phyloP scores from a whole-genome alignment of 2,797 vertebrate species.

The Urocyon cinereoargenteus region DNA sequence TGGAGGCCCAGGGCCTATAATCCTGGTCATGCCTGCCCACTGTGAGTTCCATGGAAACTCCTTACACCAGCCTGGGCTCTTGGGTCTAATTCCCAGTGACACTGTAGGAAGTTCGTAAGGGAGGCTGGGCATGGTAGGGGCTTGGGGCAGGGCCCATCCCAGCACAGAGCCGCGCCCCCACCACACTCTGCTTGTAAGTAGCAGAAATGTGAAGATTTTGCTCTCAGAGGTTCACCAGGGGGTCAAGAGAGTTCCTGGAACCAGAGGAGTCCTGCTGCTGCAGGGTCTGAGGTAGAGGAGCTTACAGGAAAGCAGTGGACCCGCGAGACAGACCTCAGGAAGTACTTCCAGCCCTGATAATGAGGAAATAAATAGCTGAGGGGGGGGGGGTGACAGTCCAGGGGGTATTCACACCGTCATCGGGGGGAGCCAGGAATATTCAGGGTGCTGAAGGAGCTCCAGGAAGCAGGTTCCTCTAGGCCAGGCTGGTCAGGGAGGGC shows the following conservation, averaged over 20 bases:
- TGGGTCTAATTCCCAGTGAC: background rate
- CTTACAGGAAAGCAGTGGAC: rapidly evolving
- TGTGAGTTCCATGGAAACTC: background rate
- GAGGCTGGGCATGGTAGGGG: background rate
- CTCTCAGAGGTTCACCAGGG: background rate
- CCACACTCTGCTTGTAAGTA: background rate
- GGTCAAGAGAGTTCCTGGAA: background rate
- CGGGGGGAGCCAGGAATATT: rapidly evolving
- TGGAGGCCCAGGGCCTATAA: background rate
- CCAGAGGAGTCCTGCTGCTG: rapidly evolving
- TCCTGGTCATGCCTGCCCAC: background rate
- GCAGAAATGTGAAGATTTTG: background rate
- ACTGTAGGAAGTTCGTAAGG: background rate
- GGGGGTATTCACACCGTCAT: rapidly evolving
- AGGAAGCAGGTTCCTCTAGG: background rate
- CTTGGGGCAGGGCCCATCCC: background rate
- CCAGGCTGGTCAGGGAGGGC: background rate
- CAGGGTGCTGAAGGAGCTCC: rapidly evolving
- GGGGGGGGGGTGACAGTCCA: no score
- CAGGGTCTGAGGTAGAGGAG: background rate
- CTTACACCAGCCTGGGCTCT: background rate
- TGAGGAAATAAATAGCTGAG: no score
- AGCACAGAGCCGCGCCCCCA: rapidly evolving
- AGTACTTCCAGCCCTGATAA: background rate
- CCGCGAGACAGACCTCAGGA: rapidly evolving